These are phyloP conservation scores for Periphyllus acericola DNA, from an alignment of 2,888 invertebrate species.

Conservation along the genomic window DNA sequence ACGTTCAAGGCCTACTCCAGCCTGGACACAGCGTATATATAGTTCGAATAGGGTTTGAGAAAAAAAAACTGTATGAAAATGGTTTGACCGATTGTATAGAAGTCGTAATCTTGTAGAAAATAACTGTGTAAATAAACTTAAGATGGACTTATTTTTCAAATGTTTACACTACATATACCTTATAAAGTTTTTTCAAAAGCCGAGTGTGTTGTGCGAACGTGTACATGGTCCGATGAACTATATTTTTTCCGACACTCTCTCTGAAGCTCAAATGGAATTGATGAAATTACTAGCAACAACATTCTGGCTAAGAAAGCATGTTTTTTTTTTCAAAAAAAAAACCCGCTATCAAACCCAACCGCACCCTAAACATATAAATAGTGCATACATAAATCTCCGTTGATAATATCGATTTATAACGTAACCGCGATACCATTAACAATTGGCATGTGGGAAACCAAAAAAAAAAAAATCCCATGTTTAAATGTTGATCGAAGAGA, in stretches of 20 bases:
- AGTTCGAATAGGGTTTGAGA: neutral
- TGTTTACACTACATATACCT: neutral
- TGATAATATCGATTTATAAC: neutral
- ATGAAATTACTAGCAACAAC: neutral
- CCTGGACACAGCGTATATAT: neutral
- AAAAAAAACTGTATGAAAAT: conserved; percentile 20
- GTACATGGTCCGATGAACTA: neutral
- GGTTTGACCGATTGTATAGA: neutral
- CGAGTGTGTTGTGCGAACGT: neutral
- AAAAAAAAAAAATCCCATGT: neutral
- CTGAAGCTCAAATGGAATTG: conserved; percentile 7
- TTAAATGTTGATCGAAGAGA: neutral
- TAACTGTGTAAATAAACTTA: conserved; percentile 3
- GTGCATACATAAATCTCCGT: neutral
- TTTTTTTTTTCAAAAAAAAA: conserved; percentile 11
- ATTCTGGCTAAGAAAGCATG: neutral
- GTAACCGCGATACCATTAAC: neutral
- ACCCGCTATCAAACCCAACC: neutral
- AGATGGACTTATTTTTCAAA: neutral
- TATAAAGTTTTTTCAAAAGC: neutral
- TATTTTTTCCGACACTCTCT: neutral
- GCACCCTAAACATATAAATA: neutral
- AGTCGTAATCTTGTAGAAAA: neutral
- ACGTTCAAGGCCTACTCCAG: neutral
- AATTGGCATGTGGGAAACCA: neutral